phyloP scores from a whole-genome alignment of 64 coral and sea anemone species.

The Acropora tenuis region DNA sequence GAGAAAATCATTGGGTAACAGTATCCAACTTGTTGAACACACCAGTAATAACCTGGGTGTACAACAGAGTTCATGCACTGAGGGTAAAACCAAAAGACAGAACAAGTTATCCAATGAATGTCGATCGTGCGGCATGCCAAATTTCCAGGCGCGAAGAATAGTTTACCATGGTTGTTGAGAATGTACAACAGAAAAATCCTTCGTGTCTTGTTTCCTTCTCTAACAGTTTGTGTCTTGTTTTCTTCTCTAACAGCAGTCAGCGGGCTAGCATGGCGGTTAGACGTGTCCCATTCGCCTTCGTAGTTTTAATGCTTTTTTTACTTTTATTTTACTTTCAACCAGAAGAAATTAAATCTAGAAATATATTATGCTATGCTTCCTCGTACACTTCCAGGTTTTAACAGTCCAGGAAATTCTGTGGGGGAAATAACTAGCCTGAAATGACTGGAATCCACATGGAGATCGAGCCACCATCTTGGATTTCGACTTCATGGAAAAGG shows the following conservation, averaged over 20 bases:
- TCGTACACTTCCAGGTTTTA: background rate
- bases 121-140: conserved; percentile 57
- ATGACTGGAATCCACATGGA: background rate
- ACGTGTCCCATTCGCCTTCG: background rate
- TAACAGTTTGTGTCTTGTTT: no score
- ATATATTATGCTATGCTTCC: background rate
- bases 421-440: background rate
- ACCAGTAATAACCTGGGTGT: background rate
- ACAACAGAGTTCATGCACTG: conserved; percentile 33
- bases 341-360: background rate
- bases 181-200: conserved; percentile 63
- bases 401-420: background rate
- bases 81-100: background rate
- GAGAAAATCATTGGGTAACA: conserved; percentile 59
- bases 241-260: no score
- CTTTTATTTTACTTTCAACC: background rate
- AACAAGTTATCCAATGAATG: conserved; percentile 52
- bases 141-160: background rate
- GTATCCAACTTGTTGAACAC: conserved; percentile 30
- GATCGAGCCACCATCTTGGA: conserved; percentile 10
- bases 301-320: background rate
- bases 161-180: conserved; percentile 13
- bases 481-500: conserved; percentile 58
- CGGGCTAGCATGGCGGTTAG: background rate
- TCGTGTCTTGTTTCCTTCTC: no score